Base-by-base conservation (phyloP, 2,888 invertebrate genomes). In the Mythimna vitellina region DNA sequence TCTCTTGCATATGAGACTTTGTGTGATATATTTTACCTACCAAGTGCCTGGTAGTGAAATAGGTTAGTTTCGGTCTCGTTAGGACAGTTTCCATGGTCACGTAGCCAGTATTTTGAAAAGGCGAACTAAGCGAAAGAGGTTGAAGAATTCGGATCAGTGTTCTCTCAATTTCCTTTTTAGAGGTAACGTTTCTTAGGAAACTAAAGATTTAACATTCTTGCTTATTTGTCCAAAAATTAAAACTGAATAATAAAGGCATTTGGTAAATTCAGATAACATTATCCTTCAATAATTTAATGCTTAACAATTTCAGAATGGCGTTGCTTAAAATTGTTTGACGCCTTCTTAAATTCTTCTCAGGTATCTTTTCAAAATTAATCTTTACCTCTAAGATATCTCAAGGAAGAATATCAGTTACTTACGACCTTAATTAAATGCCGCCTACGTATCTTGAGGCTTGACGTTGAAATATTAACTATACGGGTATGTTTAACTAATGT, bases 381-480 rank as follows among this genome's bases (percentile, higher is more conserved):
- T 14, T 46, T 7, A 46, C 46, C 46, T 61, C 76, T 65, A 76
- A 65, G 73, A 70, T 75, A 75, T 76, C 67, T 71, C 58, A 49
- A 71, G 65, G 61, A 73, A 60, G 69, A 73, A 53, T 67, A 60
- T 68, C 62, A 73, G 65, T 65, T 67, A 46, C 12, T 14, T 42
- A 67, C 63, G 77, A 58, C 82, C 77, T 83, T 80, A 84, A 84
- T 84, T 84, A 83, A 68, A 71, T 80, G 64, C 82, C 71, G 61
- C 84, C 82, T 69, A 72, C 76, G 68, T 79, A 49, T 25, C 58
- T 38, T 10, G n/a, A 22, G 35, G 60, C 54, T 29, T 61, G 66
- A 62, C 42, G 57, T 65, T 67, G 58, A 65, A 56, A 29, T 53
- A 61, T 71, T 66, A 32, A 38, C 56, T 65, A 57, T 58, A 64